These are phyloP conservation scores for Araneus ventricosus DNA, from an alignment of 1,140 invertebrate species.

Conservation along the genomic window DNA sequence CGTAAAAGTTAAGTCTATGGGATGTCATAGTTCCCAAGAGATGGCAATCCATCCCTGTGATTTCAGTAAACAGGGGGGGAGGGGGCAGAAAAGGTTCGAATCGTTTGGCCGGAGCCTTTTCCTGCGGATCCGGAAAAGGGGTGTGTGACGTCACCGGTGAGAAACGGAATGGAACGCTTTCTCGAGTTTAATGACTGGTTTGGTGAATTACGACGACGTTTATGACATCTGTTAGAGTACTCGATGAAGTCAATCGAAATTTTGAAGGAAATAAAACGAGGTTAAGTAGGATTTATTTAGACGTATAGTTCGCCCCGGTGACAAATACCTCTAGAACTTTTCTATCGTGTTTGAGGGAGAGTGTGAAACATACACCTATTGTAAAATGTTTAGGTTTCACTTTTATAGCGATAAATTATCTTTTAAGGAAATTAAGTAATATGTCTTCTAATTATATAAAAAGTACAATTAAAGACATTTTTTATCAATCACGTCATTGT, in stretches of 20 bases:
- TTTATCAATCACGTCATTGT: no score
- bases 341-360: no score
- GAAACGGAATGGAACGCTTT: conserved; percentile 48
- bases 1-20: conserved; percentile 51
- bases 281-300: conserved; percentile 1
- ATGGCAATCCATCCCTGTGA: conserved; percentile 57
- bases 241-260: conserved; percentile 9
- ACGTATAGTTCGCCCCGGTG: not conserved
- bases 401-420: no score
- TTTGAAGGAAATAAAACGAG: conserved; percentile 1
- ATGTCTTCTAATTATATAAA: no score
- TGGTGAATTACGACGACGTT: conserved; percentile 47
- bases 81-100: not conserved
- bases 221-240: conserved; percentile 28
- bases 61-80: conserved; percentile 19
- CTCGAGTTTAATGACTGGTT: conserved; percentile 20
- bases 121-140: not conserved
- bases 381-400: no score
- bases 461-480: no score
- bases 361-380: no score
- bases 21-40: conserved; percentile 30
- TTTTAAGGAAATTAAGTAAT: no score
- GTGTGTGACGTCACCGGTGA: not conserved
- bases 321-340: no score
- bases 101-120: conserved; percentile 1